Conservation (phyloP, 2,113 vertebrate species). For the Bubalus kerabau region DNA sequence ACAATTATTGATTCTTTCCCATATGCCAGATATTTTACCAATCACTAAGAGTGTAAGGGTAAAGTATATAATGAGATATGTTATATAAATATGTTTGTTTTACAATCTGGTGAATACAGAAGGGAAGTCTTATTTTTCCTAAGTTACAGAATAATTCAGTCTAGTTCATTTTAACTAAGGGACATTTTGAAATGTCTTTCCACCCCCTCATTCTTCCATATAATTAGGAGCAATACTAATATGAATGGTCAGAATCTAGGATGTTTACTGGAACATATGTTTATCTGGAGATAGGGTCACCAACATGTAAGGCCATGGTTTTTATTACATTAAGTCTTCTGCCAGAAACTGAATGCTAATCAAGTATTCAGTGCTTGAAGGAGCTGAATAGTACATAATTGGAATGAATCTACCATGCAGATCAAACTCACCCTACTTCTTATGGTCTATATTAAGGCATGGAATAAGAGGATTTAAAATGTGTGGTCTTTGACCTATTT, state of each 20-base stretch:
- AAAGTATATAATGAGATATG: background rate
- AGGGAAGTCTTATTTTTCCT: background rate
- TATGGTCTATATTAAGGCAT: background rate
- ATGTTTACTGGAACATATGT: background rate
- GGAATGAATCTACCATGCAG: background rate
- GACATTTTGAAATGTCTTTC: background rate
- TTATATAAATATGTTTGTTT: background rate
- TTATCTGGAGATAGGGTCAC: background rate
- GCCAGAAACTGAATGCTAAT: background rate
- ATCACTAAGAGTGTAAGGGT: background rate
- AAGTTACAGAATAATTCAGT: background rate
- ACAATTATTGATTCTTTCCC: background rate
- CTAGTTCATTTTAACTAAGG: background rate
- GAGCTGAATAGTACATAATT: background rate
- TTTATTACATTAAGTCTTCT: background rate
- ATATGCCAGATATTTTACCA: background rate
- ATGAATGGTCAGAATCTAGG: background rate
- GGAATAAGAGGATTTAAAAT: background rate
- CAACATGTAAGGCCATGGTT: background rate
- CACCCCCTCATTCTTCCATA: rapidly evolving
- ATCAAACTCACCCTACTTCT: background rate
- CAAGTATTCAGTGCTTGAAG: background rate
- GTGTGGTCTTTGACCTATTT: background rate
- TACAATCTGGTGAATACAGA: background rate
- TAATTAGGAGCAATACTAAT: background rate